phyloP scores from a whole-genome alignment of 2,797 vertebrate genomes.

The Acrossocheilus fasciatus region DNA sequence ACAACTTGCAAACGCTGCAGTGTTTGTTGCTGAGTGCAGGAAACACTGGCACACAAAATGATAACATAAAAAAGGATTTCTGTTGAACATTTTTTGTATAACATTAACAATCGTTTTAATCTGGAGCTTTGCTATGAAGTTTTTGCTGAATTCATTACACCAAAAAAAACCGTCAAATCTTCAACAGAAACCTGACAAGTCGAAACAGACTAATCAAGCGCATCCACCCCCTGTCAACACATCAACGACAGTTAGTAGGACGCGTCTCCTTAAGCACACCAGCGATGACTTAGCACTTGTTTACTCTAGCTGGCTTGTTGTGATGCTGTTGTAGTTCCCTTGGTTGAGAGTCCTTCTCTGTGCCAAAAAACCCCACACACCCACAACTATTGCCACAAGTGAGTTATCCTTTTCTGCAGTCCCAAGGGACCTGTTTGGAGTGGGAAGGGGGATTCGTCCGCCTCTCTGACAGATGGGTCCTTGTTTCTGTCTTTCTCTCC shows the following conservation, averaged over 20 bases:
- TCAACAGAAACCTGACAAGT: conserved; percentile 35
- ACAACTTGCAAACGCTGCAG: background rate
- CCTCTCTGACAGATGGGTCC: conserved; percentile 86
- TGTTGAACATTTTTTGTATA: background rate
- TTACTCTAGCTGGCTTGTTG: conserved; percentile 34
- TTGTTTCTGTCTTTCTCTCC: conserved; percentile 76
- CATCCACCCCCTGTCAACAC: conserved; percentile 61
- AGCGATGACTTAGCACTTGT: conserved; percentile 23
- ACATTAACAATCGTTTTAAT: background rate
- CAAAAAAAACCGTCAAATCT: conserved; percentile 34
- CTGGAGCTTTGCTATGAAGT: background rate
- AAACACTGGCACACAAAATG: background rate
- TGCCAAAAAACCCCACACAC: conserved; percentile 49
- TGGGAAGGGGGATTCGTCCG: conserved; percentile 77
- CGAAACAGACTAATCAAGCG: conserved; percentile 53
- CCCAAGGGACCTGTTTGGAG: conserved; percentile 74
- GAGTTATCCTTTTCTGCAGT: conserved; percentile 77
- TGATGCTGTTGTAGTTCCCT: conserved; percentile 49
- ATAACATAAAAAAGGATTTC: background rate
- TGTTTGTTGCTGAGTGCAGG: background rate
- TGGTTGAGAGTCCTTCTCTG: conserved; percentile 54
- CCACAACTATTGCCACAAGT: conserved; percentile 78
- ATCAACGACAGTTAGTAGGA: conserved; percentile 37
- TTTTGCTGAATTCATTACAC: background rate
- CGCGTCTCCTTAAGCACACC: conserved; percentile 13